Conservation (phyloP, 2,113 vertebrate species). For the Anolis sagrei region DNA sequence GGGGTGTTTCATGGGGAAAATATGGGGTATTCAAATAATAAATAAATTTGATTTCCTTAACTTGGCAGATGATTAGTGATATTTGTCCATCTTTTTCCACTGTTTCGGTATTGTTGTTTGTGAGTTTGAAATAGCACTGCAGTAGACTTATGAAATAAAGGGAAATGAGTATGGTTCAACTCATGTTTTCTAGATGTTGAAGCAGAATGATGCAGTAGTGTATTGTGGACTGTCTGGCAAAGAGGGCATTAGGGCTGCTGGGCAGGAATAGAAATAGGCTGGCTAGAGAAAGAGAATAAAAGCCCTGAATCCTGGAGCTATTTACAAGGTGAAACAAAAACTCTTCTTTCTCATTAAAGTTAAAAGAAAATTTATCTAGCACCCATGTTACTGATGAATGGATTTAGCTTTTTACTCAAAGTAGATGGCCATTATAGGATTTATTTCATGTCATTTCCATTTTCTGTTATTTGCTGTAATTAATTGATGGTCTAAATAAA, state of each 20-base stretch:
- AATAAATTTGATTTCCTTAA: background rate
- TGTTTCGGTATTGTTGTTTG: background rate
- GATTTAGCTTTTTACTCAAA: constrained; percentile 64
- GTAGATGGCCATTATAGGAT: constrained; percentile 57
- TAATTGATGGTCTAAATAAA: constrained; percentile 70
- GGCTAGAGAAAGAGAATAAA: background rate
- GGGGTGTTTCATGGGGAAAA: background rate
- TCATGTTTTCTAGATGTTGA: background rate
- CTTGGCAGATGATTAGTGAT: no score
- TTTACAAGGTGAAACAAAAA: constrained; percentile 26
- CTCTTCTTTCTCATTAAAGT: constrained; percentile 35
- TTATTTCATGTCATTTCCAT: constrained; percentile 68
- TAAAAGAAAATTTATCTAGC: constrained; percentile 50
- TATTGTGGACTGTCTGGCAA: background rate
- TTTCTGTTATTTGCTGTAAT: constrained; percentile 66
- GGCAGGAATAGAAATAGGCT: background rate
- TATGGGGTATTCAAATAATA: no score
- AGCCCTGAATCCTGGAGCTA: no score
- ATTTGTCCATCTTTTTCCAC: no score
- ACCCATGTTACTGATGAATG: constrained; percentile 62
- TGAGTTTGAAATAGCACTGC: background rate
- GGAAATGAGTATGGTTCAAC: background rate
- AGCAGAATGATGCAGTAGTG: background rate
- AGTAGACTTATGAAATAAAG: background rate
- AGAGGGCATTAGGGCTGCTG: background rate